A percentile compares a stretch with the other conserved stretches of the same genome.
These are phyloP conservation scores for Hippopotamus amphibius DNA, from an alignment of 2,113 vertebrate genomes.

Conservation along the genomic window DNA sequence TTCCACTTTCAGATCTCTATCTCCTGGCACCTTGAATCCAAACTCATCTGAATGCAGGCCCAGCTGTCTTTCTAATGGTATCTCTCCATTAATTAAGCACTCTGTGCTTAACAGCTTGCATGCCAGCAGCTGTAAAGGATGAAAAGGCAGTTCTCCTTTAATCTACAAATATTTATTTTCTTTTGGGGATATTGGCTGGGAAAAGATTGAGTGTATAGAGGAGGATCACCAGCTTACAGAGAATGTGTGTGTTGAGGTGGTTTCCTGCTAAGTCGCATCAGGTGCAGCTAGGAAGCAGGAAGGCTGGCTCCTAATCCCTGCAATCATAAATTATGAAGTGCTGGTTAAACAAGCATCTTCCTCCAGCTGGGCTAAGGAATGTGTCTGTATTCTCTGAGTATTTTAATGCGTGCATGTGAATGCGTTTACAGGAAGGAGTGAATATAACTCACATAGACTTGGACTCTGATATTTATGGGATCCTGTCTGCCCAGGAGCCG, in stretches of 20 bases:
- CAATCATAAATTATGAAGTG: constrained; percentile 66
- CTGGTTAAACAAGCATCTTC: constrained; percentile 39
- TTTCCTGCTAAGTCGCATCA: constrained; percentile 43
- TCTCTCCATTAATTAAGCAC: constrained; percentile 79
- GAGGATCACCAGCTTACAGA: constrained; percentile 56
- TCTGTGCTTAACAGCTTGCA: constrained; percentile 65
- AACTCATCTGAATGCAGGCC: constrained; percentile 77
- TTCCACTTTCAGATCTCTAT: constrained; percentile 68
- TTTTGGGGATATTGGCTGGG: constrained; percentile 62
- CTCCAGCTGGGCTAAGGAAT: constrained; percentile 42
- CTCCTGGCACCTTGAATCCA: constrained; percentile 55
- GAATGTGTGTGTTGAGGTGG: neutral
- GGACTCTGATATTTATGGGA: constrained; percentile 34
- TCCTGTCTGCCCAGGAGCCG: neutral
- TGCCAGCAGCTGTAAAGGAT: constrained; percentile 69
- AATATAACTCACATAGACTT: neutral
- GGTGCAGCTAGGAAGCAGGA: constrained; percentile 54
- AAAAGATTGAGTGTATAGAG: constrained; percentile 59
- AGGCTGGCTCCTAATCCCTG: constrained; percentile 49
- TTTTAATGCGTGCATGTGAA: constrained; percentile 48
- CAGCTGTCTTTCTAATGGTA: constrained; percentile 67
- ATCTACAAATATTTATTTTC: constrained; percentile 80
- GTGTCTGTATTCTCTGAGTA: constrained; percentile 46
- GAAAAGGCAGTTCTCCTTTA: constrained; percentile 69
- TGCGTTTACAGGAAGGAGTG: constrained; percentile 22